phyloP scores from a whole-genome alignment of 2,888 invertebrate genomes.

The Drosophila mayaguana region DNA sequence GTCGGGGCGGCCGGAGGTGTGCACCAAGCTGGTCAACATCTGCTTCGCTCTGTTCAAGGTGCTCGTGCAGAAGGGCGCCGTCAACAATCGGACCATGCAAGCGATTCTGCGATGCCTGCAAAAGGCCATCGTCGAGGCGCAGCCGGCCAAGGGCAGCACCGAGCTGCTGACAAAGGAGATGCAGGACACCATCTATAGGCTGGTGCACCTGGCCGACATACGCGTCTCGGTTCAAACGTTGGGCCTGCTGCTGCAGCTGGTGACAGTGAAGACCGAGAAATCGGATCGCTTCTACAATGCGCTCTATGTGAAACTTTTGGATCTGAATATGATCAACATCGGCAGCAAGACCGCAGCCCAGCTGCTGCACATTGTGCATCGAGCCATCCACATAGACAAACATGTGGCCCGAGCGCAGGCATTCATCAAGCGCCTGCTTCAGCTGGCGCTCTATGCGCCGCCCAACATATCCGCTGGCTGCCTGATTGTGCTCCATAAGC shows the following conservation, averaged over 20 bases:
- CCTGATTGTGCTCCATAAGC: constrained; percentile 87
- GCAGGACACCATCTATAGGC: constrained; percentile 90
- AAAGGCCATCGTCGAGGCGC: constrained; percentile 87
- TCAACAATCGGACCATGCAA: constrained; percentile 93
- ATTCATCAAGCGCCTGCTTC: constrained; percentile 93
- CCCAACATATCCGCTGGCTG: constrained; percentile 93
- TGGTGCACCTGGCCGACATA: constrained; percentile 92
- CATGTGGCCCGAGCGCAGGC: constrained; percentile 90
- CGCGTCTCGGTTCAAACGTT: constrained; percentile 87
- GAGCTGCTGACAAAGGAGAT: constrained; percentile 84
- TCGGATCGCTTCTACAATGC: constrained; percentile 91
- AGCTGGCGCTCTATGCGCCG: constrained; percentile 89
- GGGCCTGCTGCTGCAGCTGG: constrained; percentile 82
- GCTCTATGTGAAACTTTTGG: constrained; percentile 94
- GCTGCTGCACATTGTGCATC: constrained; percentile 94
- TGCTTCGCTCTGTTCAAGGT: constrained; percentile 99
- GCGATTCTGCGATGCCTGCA: constrained; percentile 93
- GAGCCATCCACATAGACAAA: constrained; percentile 92
- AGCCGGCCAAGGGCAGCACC: constrained; percentile 75
- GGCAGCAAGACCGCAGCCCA: constrained; percentile 89
- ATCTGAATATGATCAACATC: constrained; percentile 88
- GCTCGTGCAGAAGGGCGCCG: constrained; percentile 91
- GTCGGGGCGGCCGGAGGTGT: constrained; percentile 91
- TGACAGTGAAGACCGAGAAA: constrained; percentile 82
- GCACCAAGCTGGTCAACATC: constrained; percentile 93